Evolutionary conservation across 2,113 vertebrate genomes (phyloP), one percentile per base, ranked within the genome.

Genomic region (Galeopterus variegatus): DNA sequence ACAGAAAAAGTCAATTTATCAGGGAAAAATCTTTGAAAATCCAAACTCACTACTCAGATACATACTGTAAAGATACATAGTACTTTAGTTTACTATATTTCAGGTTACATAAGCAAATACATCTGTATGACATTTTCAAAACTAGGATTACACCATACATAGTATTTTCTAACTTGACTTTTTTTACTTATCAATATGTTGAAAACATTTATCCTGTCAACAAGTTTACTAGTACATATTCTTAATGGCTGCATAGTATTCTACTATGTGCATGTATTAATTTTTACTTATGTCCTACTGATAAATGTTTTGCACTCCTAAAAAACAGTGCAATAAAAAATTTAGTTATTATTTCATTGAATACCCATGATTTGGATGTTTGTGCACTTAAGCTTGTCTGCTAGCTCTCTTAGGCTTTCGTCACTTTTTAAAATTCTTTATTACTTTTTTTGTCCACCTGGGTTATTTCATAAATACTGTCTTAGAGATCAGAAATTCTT

Each of bases 1-100:
- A 72, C 58, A 92, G 79, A 72, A 92, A 92, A 72, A 82, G 5
- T 45, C 36, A 81, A 70, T 1, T 21, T 33, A 41, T 17, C 58
- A 91, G 36, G 50, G 28, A 60, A 81, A 73, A 92, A 72, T 45
- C 28, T 80, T 90, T 82, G 90, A 82, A 73, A 82, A 36, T 28
- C 82, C 52, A 83, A 60, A 82, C 67, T 72, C 5, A 33, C 9
- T 52, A 62, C 67, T 19, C 41, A 48, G 19, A n/a, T 82, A 60
- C 50, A 45, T 58, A n/a, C 31, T 24, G 21, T n/a, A 13, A 91
- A 82, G 41, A 41, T 41, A 41, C 41, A 41, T 41, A 41, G 41
- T 72, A 72, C 36, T 48, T 58, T 45, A n/a, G 11, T 54, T 9
- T 65, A 3, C 31, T 65, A 26, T 90, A 50, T 41, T 31, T 36